Percentiles rank a stretch among this genome's conserved stretches.
phyloP scores from a whole-genome alignment of 2,113 vertebrate species.

The Micronycteris hirsuta region DNA sequence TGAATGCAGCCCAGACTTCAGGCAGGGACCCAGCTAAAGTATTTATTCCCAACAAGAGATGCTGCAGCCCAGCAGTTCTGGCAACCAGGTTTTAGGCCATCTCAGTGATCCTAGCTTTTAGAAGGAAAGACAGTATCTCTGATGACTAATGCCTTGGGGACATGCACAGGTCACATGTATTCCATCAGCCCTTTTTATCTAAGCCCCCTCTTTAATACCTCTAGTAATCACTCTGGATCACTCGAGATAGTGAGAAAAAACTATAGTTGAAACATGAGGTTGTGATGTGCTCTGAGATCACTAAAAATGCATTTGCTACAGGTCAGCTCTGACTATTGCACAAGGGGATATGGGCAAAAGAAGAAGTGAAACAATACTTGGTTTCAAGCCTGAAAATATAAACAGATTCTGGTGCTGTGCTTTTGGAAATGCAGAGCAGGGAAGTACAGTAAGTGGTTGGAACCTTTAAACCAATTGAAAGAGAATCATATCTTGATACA shows the following conservation, averaged over 20 bases:
- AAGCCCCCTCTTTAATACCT: background rate
- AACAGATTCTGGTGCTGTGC: background rate
- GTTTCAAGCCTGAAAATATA: background rate
- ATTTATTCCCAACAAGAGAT: background rate
- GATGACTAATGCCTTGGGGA: background rate
- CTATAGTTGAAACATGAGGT: background rate
- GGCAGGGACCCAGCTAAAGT: background rate
- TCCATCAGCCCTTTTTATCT: background rate
- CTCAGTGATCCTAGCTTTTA: background rate
- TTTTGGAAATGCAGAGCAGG: background rate
- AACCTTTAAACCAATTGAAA: background rate
- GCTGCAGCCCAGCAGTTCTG: background rate
- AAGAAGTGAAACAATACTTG: background rate
- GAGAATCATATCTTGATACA: background rate
- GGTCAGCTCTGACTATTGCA: background rate
- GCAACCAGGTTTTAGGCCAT: background rate
- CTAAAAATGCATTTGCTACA: slow-evolving; percentile 25
- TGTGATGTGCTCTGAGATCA: slow-evolving; percentile 16
- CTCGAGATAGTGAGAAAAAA: background rate
- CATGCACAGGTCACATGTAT: background rate
- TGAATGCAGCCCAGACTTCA: background rate
- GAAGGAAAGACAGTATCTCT: background rate
- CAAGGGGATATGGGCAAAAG: background rate
- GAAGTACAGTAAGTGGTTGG: background rate
- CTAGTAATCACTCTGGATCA: background rate